phyloP scores from a whole-genome alignment of 1,140 invertebrate genomes.

The Matsumurasca onukii region DNA sequence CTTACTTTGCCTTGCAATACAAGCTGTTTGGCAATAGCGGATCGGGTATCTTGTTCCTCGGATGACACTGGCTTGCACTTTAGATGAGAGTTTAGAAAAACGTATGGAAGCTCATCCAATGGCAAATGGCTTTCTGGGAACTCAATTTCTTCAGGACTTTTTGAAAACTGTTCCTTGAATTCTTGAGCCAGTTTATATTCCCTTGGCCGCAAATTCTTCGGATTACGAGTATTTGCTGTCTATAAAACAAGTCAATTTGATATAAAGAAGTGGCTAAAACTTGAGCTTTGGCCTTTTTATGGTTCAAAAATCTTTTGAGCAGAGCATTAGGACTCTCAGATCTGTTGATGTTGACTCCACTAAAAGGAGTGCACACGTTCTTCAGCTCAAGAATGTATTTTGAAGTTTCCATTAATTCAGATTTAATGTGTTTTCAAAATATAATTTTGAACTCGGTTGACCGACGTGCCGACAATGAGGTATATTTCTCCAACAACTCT shows the following conservation, averaged over 20 bases:
- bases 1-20: background rate
- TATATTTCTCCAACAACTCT: too few species aligned
- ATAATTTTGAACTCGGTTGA: background rate
- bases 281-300: background rate
- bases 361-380: background rate
- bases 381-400: background rate
- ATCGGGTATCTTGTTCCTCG: background rate
- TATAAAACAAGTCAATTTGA: background rate
- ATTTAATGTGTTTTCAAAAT: background rate
- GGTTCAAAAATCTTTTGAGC: background rate
- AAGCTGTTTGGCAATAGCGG: background rate
- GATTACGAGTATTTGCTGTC: too few species aligned
- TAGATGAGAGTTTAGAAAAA: background rate
- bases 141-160: background rate
- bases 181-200: background rate
- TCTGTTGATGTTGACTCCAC: too few species aligned
- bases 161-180: background rate
- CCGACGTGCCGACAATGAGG: too few species aligned
- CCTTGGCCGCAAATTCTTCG: too few species aligned
- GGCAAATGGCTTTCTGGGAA: constrained; percentile 12
- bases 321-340: background rate
- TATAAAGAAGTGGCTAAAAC: background rate
- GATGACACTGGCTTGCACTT: background rate
- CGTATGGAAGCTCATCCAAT: constrained; percentile 1
- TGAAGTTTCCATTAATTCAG: background rate